Conservation (phyloP, 2,797 vertebrate genomes). For the Pyrrhura leucotis region DNA sequence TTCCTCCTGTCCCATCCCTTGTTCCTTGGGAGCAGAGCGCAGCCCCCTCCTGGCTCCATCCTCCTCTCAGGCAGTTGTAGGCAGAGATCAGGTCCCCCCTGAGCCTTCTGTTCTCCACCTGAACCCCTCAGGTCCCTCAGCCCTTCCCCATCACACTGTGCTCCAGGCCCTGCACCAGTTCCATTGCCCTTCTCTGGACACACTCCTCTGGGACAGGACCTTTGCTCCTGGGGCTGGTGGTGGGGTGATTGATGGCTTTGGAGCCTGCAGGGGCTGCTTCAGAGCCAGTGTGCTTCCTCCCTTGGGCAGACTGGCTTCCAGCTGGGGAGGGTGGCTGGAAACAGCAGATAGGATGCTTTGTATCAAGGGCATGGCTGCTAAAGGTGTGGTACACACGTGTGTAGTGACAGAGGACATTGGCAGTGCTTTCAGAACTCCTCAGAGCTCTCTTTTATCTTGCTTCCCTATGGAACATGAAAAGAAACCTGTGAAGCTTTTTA, state of each 20-base stretch:
- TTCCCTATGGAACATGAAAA: not conserved
- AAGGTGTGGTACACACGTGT: not conserved
- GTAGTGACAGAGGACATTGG: not conserved
- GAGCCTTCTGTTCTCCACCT: not conserved
- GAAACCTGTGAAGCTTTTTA: not conserved
- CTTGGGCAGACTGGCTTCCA: not conserved
- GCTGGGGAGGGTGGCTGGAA: not conserved
- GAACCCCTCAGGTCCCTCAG: not conserved
- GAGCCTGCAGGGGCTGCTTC: not conserved
- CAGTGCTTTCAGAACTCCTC: not conserved
- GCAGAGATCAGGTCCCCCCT: not conserved
- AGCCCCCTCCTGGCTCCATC: too few relatives aligned
- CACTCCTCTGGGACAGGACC: not conserved
- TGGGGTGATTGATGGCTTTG: not conserved
- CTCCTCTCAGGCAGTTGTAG: too few relatives aligned
- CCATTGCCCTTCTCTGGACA: not conserved
- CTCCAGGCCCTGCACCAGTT: not conserved
- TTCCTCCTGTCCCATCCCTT: too few relatives aligned
- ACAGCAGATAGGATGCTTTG: not conserved
- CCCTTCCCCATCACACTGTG: accelerated
- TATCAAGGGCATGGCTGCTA: not conserved
- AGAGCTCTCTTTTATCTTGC: not conserved
- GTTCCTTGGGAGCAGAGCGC: too few relatives aligned
- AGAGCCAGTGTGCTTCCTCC: not conserved
- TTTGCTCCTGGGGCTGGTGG: not conserved